Base-by-base conservation (phyloP, 2,888 invertebrate species). In the Harpalus rufipes region DNA sequence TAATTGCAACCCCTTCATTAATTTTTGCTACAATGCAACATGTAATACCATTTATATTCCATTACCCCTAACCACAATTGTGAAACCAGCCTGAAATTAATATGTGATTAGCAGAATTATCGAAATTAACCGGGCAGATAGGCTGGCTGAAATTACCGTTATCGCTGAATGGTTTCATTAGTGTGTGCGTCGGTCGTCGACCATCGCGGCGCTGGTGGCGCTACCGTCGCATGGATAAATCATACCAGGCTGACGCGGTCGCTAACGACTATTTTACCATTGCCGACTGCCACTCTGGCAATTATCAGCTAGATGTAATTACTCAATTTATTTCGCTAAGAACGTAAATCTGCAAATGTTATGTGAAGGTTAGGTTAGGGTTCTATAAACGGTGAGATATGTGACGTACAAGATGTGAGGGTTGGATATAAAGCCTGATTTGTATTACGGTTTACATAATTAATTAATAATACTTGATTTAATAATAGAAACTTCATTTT, bases 231-330 rank as follows among this genome's bases (percentile, higher is more conserved):
- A 25, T 12, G 58, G 21, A 80, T 80, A 80, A 90, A 14, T 89
- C 92, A 1, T 92, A 91, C 86, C 63, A 14, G 51, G 59, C 76
- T 84, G 84, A 76, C 63, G 84, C 56, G 41, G 59, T 58, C 61
- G 32, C 44, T 78, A 79, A 65, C 59, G 63, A 61, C 56, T 44
- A 79, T 78, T 72, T 81, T 84, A 86, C 58, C 56, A 51, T 12
- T 51, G 44, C 44, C n/a, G 72, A 32, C 78, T 41, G 58, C 58
- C 58, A 58, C 8, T 18, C 7, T 51, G 58, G 14, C 58, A 78
- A 78, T 78, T 78, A 78, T 78, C 58, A 58, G 78, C 78, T 58
- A 58, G n/a, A 56, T n/a, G 56, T 78, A 56, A 78, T 78, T 78
- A 78, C 58, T 78, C 72, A 74, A 74, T 74, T 44, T 8, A 74